Percentiles rank a stretch among this genome's conserved stretches.
Evolutionary conservation across 2,888 invertebrate genomes (phyloP).

Genomic region (Rhagophthalmus giganteus): DNA sequence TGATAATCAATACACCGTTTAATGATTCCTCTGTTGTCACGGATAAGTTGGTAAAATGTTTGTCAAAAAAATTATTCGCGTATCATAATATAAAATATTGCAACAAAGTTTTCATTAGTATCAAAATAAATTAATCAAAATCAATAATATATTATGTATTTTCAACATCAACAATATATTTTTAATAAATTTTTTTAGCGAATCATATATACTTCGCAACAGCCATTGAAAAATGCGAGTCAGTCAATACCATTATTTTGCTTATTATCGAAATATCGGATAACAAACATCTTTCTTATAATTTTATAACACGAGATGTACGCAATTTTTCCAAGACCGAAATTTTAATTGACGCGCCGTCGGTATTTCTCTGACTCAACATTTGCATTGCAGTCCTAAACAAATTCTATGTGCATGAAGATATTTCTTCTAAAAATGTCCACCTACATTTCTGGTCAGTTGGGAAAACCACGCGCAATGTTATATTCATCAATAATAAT

Average conservation of each 20-base stretch:
- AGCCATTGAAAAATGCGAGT: slow-evolving; percentile 52
- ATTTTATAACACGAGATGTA: slow-evolving; percentile 30
- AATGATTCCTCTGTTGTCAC: slow-evolving; percentile 11
- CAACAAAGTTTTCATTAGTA: slow-evolving; percentile 45
- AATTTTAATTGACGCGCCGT: slow-evolving; percentile 47
- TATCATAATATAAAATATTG: slow-evolving; percentile 40
- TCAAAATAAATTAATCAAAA: slow-evolving; percentile 51
- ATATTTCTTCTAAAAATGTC: slow-evolving; percentile 49
- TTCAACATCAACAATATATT: slow-evolving; percentile 50
- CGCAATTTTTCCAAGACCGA: slow-evolving; percentile 27
- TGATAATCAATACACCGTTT: not conserved
- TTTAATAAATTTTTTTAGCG: slow-evolving; percentile 44
- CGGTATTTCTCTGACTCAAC: slow-evolving; percentile 49
- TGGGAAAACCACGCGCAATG: slow-evolving; percentile 20
- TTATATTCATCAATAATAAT: too few relatives aligned
- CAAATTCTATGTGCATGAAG: slow-evolving; percentile 54
- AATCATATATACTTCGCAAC: slow-evolving; percentile 53
- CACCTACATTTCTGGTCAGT: slow-evolving; percentile 36
- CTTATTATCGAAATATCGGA: slow-evolving; percentile 23
- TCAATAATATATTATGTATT: slow-evolving; percentile 46
- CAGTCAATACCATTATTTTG: slow-evolving; percentile 46
- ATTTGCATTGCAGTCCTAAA: slow-evolving; percentile 54
- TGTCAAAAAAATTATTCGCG: slow-evolving; percentile 34
- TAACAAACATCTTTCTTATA: slow-evolving; percentile 12
- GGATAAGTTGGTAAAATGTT: slow-evolving; percentile 24